Conservation (phyloP, 2,113 vertebrate genomes). For the Forbesichthys papilliferus region DNA sequence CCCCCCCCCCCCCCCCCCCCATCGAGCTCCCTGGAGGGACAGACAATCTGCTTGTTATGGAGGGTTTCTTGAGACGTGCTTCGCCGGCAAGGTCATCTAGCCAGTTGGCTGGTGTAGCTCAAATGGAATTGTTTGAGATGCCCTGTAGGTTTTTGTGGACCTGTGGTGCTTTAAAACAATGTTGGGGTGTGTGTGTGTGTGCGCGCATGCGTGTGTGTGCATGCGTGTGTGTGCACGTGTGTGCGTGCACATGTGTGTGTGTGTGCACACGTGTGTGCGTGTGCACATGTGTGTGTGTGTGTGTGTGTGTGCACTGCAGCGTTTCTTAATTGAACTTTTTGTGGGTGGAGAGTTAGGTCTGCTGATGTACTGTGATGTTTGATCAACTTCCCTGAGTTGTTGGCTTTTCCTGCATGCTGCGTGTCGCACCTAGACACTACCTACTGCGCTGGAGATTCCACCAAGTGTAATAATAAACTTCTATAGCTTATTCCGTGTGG, state of each 20-base stretch:
- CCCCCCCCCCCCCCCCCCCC: not conserved
- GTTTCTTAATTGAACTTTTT: not conserved
- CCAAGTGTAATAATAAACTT: too few species aligned
- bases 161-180: not conserved
- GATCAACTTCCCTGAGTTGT: too few species aligned
- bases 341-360: not conserved
- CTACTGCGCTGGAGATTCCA: too few species aligned
- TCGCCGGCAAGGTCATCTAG: too few species aligned
- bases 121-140: too few species aligned
- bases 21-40: not conserved
- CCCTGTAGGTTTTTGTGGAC: not conserved
- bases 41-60: not conserved
- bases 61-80: too few species aligned
- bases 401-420: too few species aligned
- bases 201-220: not conserved
- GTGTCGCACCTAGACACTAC: too few species aligned
- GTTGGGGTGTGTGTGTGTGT: not conserved
- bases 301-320: too few species aligned
- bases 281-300: not conserved
- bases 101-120: too few species aligned
- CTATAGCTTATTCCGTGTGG: too few species aligned
- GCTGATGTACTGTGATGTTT: too few species aligned
- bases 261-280: not conserved
- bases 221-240: not conserved
- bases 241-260: not conserved